Base-by-base conservation (phyloP, 2,113 vertebrate genomes). In the Platichthys flesus region DNA sequence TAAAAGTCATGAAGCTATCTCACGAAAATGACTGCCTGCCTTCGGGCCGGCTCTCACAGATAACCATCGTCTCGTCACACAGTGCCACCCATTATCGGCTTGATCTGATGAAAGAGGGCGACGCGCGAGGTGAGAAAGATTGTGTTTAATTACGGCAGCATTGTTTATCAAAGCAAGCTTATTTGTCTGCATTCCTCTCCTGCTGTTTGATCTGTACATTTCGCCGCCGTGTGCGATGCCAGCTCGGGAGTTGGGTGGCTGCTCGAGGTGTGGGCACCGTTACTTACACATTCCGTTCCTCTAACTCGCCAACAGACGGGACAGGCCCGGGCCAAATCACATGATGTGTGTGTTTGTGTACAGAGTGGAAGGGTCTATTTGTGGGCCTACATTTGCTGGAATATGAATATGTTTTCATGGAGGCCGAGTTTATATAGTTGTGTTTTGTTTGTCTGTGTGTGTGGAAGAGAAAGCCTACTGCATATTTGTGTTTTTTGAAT, bases 131-230 rank as follows among this genome's bases (percentile, higher is more conserved):
- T 88, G 86, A 87, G 85, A 88, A 66, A 13, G 51, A 66, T 52
- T 9, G 35, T 28, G 60, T 76, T 83, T 86, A 92, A 93, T 93
- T 93, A 88, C 89, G 74, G 88, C 76, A 70, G 77, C 84, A 87
- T 90, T 92, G 91, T 92, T 94, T 67, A 78, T 78, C 85, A 85
- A 90, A 87, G 90, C 92, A 72, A 79, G 76, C 61, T 91, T 90
- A 82, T 94, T 91, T 90, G 91, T 90, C 81, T 90, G 85, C 93
- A 87, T 95, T 93, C 94, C 93, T 93, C 85, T 86, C 89, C 88
- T 79, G 90, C 93, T 88, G 89, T 92, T 92, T 71, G 69, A 90
- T 91, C 81, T 83, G 91, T 92, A 66, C 74, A 74, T 78, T 78
- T 75, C 81, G 73, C 74, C 18, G 8, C 78, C 21, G 55, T 42